A percentile compares a stretch with the other conserved stretches of the same genome.
Evolutionary conservation across 2,888 invertebrate genomes (phyloP).

Genomic region (Sabatieria punctata): DNA sequence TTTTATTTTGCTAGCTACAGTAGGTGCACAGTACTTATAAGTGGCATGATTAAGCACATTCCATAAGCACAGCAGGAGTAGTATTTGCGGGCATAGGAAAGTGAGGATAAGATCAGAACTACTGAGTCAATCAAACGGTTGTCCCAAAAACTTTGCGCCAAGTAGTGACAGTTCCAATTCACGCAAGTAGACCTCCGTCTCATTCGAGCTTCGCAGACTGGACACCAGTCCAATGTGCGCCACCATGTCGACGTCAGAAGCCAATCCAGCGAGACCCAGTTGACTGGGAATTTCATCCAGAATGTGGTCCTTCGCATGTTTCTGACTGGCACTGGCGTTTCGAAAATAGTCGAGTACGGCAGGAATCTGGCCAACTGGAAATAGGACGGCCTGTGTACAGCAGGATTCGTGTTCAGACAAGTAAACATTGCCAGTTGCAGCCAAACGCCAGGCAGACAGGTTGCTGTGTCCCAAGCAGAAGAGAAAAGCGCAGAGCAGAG

Average conservation of each 20-base stretch:
- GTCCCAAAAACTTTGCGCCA: too few species aligned
- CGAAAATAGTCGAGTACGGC: conserved; percentile 7
- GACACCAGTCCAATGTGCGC: conserved; percentile 17
- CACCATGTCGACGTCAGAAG: conserved; percentile 16
- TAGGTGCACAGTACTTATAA: too few species aligned
- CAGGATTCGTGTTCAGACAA: conserved; percentile 17
- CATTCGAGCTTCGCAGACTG: too few species aligned
- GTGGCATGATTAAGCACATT: too few species aligned
- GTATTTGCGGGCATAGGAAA: too few species aligned
- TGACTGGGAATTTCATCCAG: conserved; percentile 16
- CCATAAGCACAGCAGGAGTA: too few species aligned
- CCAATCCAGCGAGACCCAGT: conserved; percentile 10
- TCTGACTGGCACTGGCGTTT: not conserved
- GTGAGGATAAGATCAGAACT: too few species aligned
- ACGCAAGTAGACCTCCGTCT: too few species aligned
- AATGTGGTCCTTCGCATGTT: conserved; percentile 19
- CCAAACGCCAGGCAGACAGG: too few species aligned
- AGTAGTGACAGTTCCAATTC: too few species aligned
- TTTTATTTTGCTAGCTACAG: too few species aligned
- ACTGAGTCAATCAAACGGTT: too few species aligned
- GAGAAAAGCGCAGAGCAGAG: not conserved
- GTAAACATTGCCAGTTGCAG: conserved; percentile 14
- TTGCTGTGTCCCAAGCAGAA: not conserved
- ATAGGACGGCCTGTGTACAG: conserved; percentile 20
- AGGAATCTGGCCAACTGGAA: conserved; percentile 9